Percentiles rank a stretch among this genome's conserved stretches.
Evolutionary conservation across 2,113 vertebrate genomes (phyloP).

Genomic region (Grantiella picta): DNA sequence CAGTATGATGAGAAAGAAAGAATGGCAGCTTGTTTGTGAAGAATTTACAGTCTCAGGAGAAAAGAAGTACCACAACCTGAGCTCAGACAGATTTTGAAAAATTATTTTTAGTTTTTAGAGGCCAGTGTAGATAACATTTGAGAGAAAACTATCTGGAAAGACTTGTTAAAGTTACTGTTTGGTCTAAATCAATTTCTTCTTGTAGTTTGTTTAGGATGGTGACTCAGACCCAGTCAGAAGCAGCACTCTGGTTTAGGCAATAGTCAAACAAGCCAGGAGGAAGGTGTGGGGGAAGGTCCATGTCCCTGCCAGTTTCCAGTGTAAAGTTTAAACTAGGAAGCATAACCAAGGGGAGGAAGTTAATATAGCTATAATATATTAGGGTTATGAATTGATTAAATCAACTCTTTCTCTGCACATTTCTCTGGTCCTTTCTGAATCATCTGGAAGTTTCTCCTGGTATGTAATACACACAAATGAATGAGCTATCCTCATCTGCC

Average conservation of each 20-base stretch:
- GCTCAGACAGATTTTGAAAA: not conserved
- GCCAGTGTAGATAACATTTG: not conserved
- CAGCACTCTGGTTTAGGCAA: not conserved
- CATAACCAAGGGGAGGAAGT: not conserved
- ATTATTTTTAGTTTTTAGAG: not conserved
- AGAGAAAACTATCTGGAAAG: not conserved
- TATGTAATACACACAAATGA: not conserved
- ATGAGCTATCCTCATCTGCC: not conserved
- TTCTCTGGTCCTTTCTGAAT: not conserved
- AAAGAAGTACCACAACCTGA: not conserved
- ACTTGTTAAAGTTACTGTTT: not conserved
- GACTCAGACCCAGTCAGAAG: not conserved
- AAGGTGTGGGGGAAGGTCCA: rapidly evolving
- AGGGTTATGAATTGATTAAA: not conserved
- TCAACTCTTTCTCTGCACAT: not conserved
- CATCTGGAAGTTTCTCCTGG: slow-evolving; percentile 2
- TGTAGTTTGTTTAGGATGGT: not conserved
- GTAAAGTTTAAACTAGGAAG: not conserved
- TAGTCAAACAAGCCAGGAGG: not conserved
- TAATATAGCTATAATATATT: not conserved
- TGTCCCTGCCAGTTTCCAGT: not conserved
- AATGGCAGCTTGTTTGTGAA: not conserved
- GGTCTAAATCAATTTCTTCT: not conserved
- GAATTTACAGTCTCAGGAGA: not conserved
- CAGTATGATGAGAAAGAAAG: not conserved